phyloP scores from a whole-genome alignment of 2,888 invertebrate species.

The Apodemia mormo region DNA sequence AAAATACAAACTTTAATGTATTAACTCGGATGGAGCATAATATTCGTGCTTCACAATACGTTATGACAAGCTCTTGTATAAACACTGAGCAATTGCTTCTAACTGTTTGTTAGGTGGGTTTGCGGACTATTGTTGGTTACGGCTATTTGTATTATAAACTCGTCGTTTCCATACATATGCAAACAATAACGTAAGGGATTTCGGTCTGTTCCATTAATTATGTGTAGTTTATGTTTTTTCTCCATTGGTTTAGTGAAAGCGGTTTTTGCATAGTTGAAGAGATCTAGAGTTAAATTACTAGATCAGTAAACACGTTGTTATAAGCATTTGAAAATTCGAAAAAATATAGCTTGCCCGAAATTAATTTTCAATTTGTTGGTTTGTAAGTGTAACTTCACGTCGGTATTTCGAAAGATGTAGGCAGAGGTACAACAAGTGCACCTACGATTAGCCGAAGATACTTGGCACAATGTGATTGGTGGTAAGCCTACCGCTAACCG shows the following conservation, averaged over 20 bases:
- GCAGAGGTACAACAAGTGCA: too few relatives aligned
- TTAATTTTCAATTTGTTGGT: too few relatives aligned
- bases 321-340: too few relatives aligned
- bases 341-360: too few relatives aligned
- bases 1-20: constrained; percentile 1
- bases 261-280: too few relatives aligned
- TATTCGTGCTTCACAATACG: background rate
- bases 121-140: constrained; percentile 2
- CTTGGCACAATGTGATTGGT: too few relatives aligned
- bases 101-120: constrained; percentile 13
- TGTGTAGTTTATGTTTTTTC: background rate
- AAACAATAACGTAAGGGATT: background rate
- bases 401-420: too few relatives aligned
- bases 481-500: too few relatives aligned
- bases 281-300: too few relatives aligned
- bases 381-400: too few relatives aligned
- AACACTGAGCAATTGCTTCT: constrained; percentile 13
- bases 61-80: constrained; percentile 10
- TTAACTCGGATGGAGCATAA: background rate
- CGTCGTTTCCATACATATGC: background rate
- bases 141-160: constrained; percentile 9
- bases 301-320: too few relatives aligned
- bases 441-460: too few relatives aligned
- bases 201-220: background rate
- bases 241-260: background rate